Evolutionary conservation across 1,140 invertebrate genomes (phyloP), one percentile per base, ranked within the genome.

Genomic region (Yoshiicerus persimilis): DNA sequence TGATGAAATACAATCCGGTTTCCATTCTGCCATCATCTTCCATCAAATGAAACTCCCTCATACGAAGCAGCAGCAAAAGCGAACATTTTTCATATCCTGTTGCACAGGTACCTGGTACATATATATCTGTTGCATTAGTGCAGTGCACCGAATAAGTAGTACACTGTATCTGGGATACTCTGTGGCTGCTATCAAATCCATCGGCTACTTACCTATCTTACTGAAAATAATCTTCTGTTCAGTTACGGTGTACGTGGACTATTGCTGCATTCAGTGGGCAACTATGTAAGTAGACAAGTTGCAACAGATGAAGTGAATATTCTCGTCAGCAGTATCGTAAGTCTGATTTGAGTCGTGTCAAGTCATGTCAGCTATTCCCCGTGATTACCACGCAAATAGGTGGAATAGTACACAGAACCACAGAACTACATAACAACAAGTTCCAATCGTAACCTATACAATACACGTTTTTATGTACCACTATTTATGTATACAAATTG

Each of bases 1-100:
- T 87, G 86, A 87, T 87, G 64, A 87, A 87, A 87, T 87, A 87
- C 75, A 87, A 83, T 47, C 87, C 87, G 87, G 87, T 87, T 87
- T 84, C 39, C 36, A 80, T 34, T 80, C 75, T 80, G 20, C 75
- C 75, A 80, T 80, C 75, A 80, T 80, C 75, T 80, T 80, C 75
- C 32, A 80, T 80, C 75, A 80, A 80, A 80, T 80, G 16, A 80
- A 80, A 80, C 75, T 80, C 75, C n/a, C 34, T 38, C 75, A 32
- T 64, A 30, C 27, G 20, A 56, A 56, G n/a, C 47, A 20, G 47
- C 64, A n/a, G 25, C 64, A 25, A 70, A 9, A 27, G 64, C 23
- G 13, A 4, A 70, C 64, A 30, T 70, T 47, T 16, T 56, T n/a
- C 47, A 56, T n/a, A 56, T 56, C 47, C 47, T 56, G 47, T 56